phyloP scores from a whole-genome alignment of 2,888 invertebrate species.

The Cantharis lateralis region DNA sequence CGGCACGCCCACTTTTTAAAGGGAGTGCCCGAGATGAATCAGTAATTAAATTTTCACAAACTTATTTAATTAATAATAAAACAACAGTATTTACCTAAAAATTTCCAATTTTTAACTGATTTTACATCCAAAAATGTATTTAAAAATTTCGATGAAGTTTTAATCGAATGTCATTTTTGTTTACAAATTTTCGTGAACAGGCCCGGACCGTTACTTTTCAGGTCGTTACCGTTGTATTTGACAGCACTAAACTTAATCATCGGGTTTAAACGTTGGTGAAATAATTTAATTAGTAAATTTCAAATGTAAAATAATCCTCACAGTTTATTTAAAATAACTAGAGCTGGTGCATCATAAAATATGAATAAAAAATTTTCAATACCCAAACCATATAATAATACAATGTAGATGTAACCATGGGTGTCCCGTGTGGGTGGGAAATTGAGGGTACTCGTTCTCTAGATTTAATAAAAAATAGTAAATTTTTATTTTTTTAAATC shows the following conservation, averaged over 20 bases:
- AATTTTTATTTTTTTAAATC: too few relatives aligned
- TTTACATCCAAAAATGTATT: neutral
- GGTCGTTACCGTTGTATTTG: neutral
- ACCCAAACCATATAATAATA: too few relatives aligned
- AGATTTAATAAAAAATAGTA: too few relatives aligned
- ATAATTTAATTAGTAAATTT: too few relatives aligned
- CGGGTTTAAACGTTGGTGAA: neutral
- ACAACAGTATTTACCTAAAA: neutral
- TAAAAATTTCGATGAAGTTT: neutral
- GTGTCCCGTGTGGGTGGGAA: too few relatives aligned
- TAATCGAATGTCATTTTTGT: neutral
- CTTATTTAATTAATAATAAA: neutral
- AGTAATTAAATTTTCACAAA: neutral
- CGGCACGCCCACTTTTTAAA: neutral
- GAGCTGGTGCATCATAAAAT: too few relatives aligned
- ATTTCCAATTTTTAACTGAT: neutral
- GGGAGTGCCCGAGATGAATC: neutral
- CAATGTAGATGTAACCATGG: too few relatives aligned
- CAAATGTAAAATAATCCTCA: too few relatives aligned
- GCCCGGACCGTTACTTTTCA: neutral
- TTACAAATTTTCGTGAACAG: neutral
- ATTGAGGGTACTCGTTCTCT: too few relatives aligned
- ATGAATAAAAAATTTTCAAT: too few relatives aligned
- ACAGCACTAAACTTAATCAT: neutral
- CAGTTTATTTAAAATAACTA: too few relatives aligned